Conservation (phyloP, 2,797 vertebrate species). For the Botia almorhae region DNA sequence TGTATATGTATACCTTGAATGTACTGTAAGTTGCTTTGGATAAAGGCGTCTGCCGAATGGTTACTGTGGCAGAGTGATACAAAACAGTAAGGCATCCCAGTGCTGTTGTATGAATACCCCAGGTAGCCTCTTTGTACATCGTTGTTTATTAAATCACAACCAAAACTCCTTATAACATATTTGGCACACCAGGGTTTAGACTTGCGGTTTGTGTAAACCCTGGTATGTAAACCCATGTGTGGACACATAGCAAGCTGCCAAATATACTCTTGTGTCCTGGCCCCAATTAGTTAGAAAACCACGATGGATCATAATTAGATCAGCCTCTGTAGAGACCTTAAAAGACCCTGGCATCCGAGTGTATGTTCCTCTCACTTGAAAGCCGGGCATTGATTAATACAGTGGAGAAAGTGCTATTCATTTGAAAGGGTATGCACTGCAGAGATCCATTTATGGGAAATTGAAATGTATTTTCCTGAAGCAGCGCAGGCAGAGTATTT, state of each 20-base stretch:
- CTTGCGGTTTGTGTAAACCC: background rate
- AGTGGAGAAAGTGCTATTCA: constrained; percentile 59
- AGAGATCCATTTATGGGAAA: constrained; percentile 61
- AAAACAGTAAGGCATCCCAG: too few species aligned
- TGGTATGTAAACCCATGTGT: too few species aligned
- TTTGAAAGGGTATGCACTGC: constrained; percentile 52
- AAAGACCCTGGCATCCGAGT: constrained; percentile 18
- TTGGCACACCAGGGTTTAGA: background rate
- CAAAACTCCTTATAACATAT: background rate
- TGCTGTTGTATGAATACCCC: too few species aligned
- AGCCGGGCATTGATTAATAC: constrained; percentile 72
- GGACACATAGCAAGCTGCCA: background rate
- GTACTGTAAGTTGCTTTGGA: too few species aligned
- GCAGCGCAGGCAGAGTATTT: constrained; percentile 58
- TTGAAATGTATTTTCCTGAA: constrained; percentile 71
- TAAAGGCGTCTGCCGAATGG: too few species aligned
- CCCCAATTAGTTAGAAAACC: background rate
- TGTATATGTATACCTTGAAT: too few species aligned
- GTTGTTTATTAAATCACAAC: background rate
- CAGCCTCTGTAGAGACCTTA: background rate
- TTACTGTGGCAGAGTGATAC: too few species aligned
- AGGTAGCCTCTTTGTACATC: background rate
- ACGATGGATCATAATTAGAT: constrained; percentile 25
- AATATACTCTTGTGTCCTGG: background rate
- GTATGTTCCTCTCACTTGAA: constrained; percentile 51